Evolutionary conservation across 1,140 invertebrate species (phyloP).

Genomic region (Pogonus chalceus): DNA sequence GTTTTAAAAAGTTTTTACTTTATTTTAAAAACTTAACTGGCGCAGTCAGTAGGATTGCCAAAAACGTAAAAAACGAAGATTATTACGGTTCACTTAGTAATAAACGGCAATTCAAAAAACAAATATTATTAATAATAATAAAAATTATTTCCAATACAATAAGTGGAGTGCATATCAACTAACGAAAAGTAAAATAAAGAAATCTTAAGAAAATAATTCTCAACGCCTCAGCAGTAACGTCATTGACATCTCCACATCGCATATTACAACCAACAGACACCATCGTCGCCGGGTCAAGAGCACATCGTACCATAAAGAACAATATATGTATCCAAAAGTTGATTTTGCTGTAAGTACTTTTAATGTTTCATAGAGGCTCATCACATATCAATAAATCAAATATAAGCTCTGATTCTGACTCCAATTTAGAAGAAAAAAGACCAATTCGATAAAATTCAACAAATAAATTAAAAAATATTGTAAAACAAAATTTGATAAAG

Average conservation of each 20-base stretch:
- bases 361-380: neutral
- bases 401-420: neutral
- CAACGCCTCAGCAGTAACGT: too few species aligned
- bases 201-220: neutral
- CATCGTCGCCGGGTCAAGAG: neutral
- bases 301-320: neutral
- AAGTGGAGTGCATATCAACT: neutral
- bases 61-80: neutral
- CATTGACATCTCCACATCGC: neutral
- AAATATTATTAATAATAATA: neutral
- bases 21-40: neutral
- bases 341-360: neutral
- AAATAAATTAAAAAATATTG: neutral
- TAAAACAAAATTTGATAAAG: neutral
- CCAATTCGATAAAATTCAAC: neutral
- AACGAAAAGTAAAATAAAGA: neutral
- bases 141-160: neutral
- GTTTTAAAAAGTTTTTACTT: neutral
- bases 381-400: neutral
- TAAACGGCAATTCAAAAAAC: neutral
- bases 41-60: too few species aligned
- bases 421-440: neutral
- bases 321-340: neutral
- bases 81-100: neutral
- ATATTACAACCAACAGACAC: neutral